Evolutionary conservation across 2,797 vertebrate species (phyloP).

Genomic region (Acrossocheilus wenchowensis): DNA sequence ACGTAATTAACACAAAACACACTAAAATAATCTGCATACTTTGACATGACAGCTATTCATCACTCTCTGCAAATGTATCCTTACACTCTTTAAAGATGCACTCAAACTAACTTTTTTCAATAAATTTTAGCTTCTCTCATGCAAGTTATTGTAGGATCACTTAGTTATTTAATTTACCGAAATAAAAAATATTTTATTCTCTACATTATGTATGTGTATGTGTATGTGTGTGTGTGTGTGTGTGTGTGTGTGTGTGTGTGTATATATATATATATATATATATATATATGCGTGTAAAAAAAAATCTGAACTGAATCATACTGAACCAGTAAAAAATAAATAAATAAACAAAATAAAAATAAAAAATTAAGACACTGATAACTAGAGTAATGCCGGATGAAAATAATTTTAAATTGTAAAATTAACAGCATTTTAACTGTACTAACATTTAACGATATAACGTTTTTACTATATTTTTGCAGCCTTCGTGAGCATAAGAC

Average conservation of each 20-base stretch:
- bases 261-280: no score
- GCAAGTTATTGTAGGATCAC: not conserved
- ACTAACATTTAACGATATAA: not conserved
- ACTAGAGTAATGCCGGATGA: not conserved
- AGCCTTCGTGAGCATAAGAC: not conserved
- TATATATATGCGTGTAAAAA: no score
- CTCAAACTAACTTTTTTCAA: not conserved
- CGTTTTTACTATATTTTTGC: not conserved
- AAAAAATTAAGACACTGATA: not conserved
- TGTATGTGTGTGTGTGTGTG: fast-evolving
- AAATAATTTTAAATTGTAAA: not conserved
- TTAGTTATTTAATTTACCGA: not conserved
- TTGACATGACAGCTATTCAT: not conserved
- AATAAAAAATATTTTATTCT: not conserved
- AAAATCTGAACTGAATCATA: no score
- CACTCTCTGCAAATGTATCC: not conserved
- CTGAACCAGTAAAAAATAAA: no score
- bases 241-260: no score
- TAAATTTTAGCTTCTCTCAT: not conserved
- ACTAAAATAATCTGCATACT: not conserved
- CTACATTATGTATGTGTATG: no score
- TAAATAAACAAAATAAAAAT: not conserved
- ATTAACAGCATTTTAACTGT: not conserved
- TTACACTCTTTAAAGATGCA: not conserved
- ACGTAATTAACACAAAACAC: not conserved